Conservation (phyloP, 2,113 vertebrate genomes). For the Aramus guarauna region DNA sequence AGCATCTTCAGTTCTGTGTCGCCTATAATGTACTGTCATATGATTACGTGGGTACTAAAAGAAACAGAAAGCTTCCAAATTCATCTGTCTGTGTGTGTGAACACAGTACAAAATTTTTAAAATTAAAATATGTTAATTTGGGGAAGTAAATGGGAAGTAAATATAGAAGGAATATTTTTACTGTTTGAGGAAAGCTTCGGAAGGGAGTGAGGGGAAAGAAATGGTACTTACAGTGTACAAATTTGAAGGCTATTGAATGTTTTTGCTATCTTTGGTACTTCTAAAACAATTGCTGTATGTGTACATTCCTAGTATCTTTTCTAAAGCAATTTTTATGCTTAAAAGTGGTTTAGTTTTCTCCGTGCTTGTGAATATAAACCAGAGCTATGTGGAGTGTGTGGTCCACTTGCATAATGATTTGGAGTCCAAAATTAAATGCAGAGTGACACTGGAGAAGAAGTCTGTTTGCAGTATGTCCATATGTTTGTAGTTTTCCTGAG, state of each 20-base stretch:
- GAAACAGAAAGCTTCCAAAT: background rate
- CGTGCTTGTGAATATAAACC: background rate
- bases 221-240: background rate
- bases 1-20: background rate
- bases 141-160: background rate
- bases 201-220: background rate
- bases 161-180: background rate
- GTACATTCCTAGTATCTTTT: background rate
- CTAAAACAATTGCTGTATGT: background rate
- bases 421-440: constrained; percentile 51
- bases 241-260: background rate
- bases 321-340: background rate
- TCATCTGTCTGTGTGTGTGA: background rate
- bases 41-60: background rate
- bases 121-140: background rate
- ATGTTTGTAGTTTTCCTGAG: constrained; percentile 33
- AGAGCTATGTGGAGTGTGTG: background rate
- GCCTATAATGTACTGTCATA: accelerated
- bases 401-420: constrained; percentile 34
- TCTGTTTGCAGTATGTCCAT: constrained; percentile 24
- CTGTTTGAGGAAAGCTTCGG: background rate
- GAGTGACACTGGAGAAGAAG: constrained; percentile 4
- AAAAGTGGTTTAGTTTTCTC: background rate
- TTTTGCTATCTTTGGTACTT: background rate
- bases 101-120: background rate